phyloP scores from a whole-genome alignment of 1,140 invertebrate genomes.

The Reticulitermes speratus region DNA sequence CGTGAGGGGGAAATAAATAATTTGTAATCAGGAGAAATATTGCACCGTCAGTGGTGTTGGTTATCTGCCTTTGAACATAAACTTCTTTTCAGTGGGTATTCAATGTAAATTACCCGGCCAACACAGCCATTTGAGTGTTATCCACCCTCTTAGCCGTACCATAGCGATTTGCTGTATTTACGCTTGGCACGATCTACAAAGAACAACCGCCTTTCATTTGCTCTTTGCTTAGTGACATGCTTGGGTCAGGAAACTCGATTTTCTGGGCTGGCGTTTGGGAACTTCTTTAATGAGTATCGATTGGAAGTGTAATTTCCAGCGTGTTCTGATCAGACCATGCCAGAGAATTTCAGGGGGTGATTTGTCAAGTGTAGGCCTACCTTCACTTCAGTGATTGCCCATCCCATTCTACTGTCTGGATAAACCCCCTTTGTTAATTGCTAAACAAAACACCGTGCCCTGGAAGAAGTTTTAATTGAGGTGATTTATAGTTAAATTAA shows the following conservation, averaged over 20 bases:
- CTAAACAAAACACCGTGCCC: neutral
- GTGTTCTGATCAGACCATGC: neutral
- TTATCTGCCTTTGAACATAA: too few species aligned
- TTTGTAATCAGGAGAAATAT: too few species aligned
- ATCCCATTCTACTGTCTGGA: too few species aligned
- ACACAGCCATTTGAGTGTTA: too few species aligned
- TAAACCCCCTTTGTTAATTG: neutral
- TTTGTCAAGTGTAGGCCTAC: neutral
- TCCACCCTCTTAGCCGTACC: too few species aligned
- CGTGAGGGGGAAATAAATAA: too few species aligned
- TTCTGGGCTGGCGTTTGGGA: neutral
- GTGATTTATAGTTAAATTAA: neutral
- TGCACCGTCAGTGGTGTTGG: too few species aligned
- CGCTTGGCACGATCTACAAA: too few species aligned
- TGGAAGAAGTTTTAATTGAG: neutral
- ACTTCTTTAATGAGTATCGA: conserved; percentile 17
- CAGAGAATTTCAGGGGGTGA: neutral
- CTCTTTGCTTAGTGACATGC: neutral
- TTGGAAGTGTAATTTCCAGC: neutral
- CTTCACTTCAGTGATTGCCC: neutral
- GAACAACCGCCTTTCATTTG: too few species aligned
- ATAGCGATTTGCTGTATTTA: too few species aligned
- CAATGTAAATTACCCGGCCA: too few species aligned
- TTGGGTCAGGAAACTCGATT: neutral
- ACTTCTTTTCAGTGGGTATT: too few species aligned